Percentiles rank a stretch among this genome's conserved stretches.
phyloP scores from a whole-genome alignment of 2,797 vertebrate species.

The Brachyrhaphis roseni region DNA sequence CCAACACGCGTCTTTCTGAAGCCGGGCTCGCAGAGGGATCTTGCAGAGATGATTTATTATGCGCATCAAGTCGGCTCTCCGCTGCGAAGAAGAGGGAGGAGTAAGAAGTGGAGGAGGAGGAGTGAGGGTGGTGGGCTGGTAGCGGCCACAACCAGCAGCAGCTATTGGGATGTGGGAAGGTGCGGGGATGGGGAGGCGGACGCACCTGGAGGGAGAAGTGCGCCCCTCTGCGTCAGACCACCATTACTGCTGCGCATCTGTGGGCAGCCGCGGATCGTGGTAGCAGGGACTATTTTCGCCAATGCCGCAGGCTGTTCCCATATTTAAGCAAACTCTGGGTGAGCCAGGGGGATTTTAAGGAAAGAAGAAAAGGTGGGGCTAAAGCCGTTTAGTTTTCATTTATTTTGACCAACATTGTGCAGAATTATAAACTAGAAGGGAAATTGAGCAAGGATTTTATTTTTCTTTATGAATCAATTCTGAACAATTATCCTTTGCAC shows the following conservation, averaged over 20 bases:
- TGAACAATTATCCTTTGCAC: not conserved
- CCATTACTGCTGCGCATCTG: constrained; percentile 12
- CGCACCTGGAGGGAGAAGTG: constrained; percentile 73
- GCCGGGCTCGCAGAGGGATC: constrained; percentile 43
- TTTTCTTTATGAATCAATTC: not conserved
- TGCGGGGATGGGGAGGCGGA: constrained; percentile 38
- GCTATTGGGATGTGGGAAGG: constrained; percentile 52
- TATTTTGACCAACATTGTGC: not conserved
- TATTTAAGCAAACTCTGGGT: not conserved
- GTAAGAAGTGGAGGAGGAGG: constrained; percentile 35
- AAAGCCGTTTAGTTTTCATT: not conserved
- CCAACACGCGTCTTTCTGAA: constrained; percentile 47
- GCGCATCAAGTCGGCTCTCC: constrained; percentile 73
- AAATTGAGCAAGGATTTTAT: not conserved
- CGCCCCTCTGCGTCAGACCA: constrained; percentile 64
- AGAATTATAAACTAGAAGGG: not conserved
- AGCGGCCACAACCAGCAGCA: constrained; percentile 48
- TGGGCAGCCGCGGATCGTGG: not conserved
- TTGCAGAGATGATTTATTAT: constrained; percentile 69
- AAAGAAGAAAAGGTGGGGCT: not conserved
- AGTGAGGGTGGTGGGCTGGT: constrained; percentile 31
- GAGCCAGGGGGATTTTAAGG: not conserved
- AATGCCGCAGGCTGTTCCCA: not conserved
- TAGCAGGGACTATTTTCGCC: not conserved
- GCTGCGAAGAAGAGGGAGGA: constrained; percentile 48